Base-by-base conservation (phyloP, 2,797 vertebrate species). In the Eulemur albifrons region DNA sequence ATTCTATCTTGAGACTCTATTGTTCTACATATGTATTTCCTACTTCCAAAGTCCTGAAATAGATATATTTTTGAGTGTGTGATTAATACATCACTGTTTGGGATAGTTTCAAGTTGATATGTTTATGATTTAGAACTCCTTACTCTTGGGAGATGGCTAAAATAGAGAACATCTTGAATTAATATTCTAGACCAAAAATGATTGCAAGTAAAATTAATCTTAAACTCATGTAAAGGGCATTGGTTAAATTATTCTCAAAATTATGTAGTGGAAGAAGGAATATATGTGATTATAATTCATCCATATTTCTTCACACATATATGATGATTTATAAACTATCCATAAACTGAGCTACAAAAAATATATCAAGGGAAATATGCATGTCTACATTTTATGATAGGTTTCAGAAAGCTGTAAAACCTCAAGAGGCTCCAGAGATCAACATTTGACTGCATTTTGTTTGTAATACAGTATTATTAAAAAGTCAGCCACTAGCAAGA, bases 331-430 rank as follows among this genome's bases (percentile, higher is more conserved):
- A 92, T 94, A 96, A 87, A 73, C 54, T 15, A 80, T n/a, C 13
- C 32, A 92, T 93, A 93, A 95, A 95, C 73, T 45, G 17, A 92
- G n/a, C 67, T 81, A 92, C 43, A 92, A 93, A 93, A 95, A 75
- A 90, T 45, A 91, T 76, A 87, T 95, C 92, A 94, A 92, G 80
- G 93, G 84, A 95, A 97, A 96, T 90, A 89, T 50, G 21, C 20
- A 94, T 77, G 81, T 45, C 72, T 81, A 82, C 21, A 80, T 96
- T 97, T 96, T 96, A 93, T 70, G 90, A 93, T 43, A 94, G 30
- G 48, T 93, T 96, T 93, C 87, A 94, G 87, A 94, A 96, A 93
- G 65, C 50, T 88, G 13, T 97, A 94, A 96, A 97, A 80, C 17
- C 30, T 87, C 67, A 92, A 38, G 63, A 92, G 90, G 12, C 43